Conservation (phyloP, 2,113 vertebrate species). For the Nettapus auritus region DNA sequence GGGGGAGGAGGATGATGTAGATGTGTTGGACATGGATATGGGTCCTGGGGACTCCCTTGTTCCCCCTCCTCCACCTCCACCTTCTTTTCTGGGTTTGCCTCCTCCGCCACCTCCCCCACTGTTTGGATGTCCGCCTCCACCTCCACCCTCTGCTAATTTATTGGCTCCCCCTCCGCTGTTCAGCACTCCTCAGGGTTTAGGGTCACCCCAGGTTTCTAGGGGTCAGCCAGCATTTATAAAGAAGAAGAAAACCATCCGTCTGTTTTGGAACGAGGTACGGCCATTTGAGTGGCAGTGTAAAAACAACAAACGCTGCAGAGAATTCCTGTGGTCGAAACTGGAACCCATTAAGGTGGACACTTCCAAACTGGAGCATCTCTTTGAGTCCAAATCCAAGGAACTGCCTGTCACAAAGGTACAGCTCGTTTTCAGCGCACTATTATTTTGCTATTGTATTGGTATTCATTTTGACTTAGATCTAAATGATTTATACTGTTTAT, state of each 20-base stretch:
- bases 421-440: slow-evolving; percentile 1
- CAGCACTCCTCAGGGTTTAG: slow-evolving; percentile 78
- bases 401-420: slow-evolving; percentile 94
- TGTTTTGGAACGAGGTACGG: slow-evolving; percentile 98
- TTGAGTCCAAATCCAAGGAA: slow-evolving; percentile 98
- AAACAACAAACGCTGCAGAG: slow-evolving; percentile 88
- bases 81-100: slow-evolving; percentile 79
- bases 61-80: slow-evolving; percentile 84
- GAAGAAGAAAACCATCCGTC: slow-evolving; percentile 98
- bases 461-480: slow-evolving; percentile 17
- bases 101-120: slow-evolving; percentile 82
- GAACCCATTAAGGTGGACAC: slow-evolving; percentile 95
- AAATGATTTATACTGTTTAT: slow-evolving; percentile 53
- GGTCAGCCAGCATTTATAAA: slow-evolving; percentile 90
- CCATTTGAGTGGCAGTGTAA: slow-evolving; percentile 91
- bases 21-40: slow-evolving; percentile 89
- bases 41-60: slow-evolving; percentile 80
- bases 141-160: slow-evolving; percentile 86
- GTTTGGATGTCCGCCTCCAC: slow-evolving; percentile 80
- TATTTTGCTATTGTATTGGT: slow-evolving; percentile 49
- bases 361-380: slow-evolving; percentile 95
- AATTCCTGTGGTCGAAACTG: slow-evolving; percentile 96
- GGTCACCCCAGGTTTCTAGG: slow-evolving; percentile 86
- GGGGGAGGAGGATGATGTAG: slow-evolving; percentile 91
- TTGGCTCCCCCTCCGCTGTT: slow-evolving; percentile 83